phyloP scores from a whole-genome alignment of 1,140 invertebrate genomes.

The Pachypeltis micranthus region DNA sequence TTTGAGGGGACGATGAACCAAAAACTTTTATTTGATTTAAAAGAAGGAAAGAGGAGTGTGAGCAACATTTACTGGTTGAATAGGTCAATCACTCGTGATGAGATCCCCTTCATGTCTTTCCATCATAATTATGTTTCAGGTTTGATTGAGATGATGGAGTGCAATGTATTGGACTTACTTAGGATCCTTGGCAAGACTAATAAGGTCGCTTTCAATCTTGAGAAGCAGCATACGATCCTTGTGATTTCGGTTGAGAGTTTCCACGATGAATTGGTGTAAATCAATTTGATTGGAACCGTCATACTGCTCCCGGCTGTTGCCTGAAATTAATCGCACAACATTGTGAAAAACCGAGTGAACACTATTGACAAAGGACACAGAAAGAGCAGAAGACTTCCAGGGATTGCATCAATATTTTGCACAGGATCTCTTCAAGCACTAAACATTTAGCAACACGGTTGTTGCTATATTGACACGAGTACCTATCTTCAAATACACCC shows the following conservation, averaged over 20 bases:
- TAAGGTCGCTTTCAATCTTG: constrained; percentile 77
- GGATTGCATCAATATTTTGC: neutral
- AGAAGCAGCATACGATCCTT: constrained; percentile 75
- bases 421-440: neutral
- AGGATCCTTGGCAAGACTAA: constrained; percentile 67
- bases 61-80: no score
- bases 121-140: neutral
- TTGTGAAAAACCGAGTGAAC: neutral
- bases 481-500: no score
- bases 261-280: constrained; percentile 73
- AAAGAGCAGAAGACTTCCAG: neutral
- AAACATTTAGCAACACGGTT: neutral
- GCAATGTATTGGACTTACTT: no score
- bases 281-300: constrained; percentile 69
- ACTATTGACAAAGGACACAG: neutral
- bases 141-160: neutral
- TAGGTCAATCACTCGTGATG: constrained; percentile 3
- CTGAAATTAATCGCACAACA: constrained; percentile 34
- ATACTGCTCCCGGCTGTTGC: constrained; percentile 69
- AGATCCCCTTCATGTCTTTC: neutral
- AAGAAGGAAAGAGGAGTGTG: no score
- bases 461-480: neutral
- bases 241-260: constrained; percentile 77
- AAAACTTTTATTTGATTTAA: no score
- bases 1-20: no score